These are phyloP conservation scores for Acrobasis suavella DNA, from an alignment of 2,888 invertebrate genomes.

Conservation along the genomic window DNA sequence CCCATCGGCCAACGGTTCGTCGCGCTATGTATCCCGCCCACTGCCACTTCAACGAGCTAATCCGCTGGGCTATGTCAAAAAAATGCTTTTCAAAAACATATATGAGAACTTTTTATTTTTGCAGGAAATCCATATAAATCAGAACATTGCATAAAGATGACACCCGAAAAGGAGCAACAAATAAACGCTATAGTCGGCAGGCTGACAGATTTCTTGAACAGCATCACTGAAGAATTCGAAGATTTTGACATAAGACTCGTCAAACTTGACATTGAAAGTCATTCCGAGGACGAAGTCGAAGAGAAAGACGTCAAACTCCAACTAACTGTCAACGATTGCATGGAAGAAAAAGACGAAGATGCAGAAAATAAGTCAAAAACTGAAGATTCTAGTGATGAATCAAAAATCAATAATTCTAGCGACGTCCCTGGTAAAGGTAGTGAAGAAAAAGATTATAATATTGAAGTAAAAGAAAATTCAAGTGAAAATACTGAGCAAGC, in stretches of 20 bases:
- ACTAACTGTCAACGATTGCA: constrained; percentile 29
- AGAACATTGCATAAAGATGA: constrained; percentile 30
- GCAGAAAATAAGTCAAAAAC: background rate
- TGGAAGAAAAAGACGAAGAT: background rate
- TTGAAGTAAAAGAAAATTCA: background rate
- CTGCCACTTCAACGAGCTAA: no score
- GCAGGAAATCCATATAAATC: constrained; percentile 17
- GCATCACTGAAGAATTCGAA: constrained; percentile 27
- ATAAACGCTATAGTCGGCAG: constrained; percentile 27
- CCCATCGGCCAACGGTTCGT: no score
- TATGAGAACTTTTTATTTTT: background rate
- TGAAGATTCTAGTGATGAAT: background rate
- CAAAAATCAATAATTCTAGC: constrained; percentile 9
- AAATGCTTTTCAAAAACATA: no score
- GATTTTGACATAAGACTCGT: constrained; percentile 30
- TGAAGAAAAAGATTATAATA: background rate
- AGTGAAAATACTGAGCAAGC: background rate
- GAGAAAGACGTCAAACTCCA: constrained; percentile 23
- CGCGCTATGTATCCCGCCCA: no score
- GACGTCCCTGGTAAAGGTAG: background rate
- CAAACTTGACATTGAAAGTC: constrained; percentile 29
- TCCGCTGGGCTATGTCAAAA: no score
- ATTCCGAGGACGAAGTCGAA: constrained; percentile 23
- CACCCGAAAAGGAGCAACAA: constrained; percentile 26
- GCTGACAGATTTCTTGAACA: constrained; percentile 27